A percentile compares a stretch with the other conserved stretches of the same genome.
phyloP scores from a whole-genome alignment of 1,140 invertebrate genomes.

The Pseudachorutes palmiensis region DNA sequence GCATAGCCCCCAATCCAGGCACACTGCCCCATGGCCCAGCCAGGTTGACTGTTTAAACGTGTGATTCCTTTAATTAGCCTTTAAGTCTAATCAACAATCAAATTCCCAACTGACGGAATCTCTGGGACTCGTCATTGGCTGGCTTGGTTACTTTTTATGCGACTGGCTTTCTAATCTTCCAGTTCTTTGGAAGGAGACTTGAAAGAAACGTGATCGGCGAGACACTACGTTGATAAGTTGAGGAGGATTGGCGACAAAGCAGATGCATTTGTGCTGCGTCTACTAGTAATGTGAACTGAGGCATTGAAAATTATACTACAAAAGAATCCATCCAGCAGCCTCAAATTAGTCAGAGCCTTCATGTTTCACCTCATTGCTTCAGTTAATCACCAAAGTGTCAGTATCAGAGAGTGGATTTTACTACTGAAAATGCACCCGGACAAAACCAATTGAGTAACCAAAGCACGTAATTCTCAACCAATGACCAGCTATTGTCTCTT shows the following conservation, averaged over 20 bases:
- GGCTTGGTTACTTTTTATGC: too few relatives aligned
- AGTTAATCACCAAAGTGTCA: constrained; percentile 26
- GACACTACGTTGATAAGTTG: too few relatives aligned
- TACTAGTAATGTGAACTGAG: constrained; percentile 5
- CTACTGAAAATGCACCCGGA: too few relatives aligned
- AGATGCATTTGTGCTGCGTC: neutral
- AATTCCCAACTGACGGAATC: neutral
- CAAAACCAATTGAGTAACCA: neutral
- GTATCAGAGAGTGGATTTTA: too few relatives aligned
- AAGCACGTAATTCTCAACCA: neutral
- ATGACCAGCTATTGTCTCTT: too few relatives aligned
- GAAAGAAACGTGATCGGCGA: too few relatives aligned
- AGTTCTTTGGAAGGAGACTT: neutral
- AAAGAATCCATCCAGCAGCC: neutral
- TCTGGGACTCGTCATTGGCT: too few relatives aligned
- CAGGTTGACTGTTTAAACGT: constrained; percentile 27
- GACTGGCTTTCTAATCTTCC: too few relatives aligned
- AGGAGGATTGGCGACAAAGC: neutral
- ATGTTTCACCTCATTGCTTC: constrained; percentile 28
- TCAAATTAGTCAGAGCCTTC: constrained; percentile 33
- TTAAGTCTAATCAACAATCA: neutral
- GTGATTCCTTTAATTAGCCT: neutral
- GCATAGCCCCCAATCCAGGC: constrained; percentile 50
- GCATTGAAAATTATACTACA: constrained; percentile 22
- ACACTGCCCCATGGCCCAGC: constrained; percentile 37